Evolutionary conservation across 2,888 invertebrate genomes (phyloP), one percentile per base, ranked within the genome.

Genomic region (Nomada ferruginata): DNA sequence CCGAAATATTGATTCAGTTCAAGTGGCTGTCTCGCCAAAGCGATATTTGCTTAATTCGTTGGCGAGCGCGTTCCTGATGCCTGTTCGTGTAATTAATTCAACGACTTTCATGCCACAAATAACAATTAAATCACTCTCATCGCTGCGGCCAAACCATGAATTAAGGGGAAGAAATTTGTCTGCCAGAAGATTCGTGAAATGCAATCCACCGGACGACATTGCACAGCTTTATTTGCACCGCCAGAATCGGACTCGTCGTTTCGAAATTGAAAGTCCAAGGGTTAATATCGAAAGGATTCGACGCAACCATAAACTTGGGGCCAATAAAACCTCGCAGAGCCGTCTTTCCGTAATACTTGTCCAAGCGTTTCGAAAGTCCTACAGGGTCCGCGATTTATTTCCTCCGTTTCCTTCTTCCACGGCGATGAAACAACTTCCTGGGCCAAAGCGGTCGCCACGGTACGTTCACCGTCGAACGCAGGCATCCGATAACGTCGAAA

Each of bases 1-100:
- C 68, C 77, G 79, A 75, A 59, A 76, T 86, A 86, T 86, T 79
- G 85, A 85, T 85, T 83, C 59, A 53, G 47, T 66, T 71, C 65
- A 18, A 72, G 74, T 73, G 60, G 53, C 50, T 52, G 29, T 79
- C 66, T 55, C 71, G 42, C 47, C 59, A 47, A 61, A 63, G n/a
- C 44, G 65, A 57, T 73, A 71, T 82, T 66, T 52, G 52, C 55
- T 69, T 61, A 61, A 76, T 66, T 76, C 70, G 52, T 57, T 60
- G 20, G 2, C 70, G 47, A 3, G 36, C 36, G 36, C 7, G 36
- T 36, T 9, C 55, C 7, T 20, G 20, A 18, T 55, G 13, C 23
- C n/a, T 42, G 23, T 18, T 53, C 63, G 7, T 36, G 36, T 7
- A 36, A 36, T 36, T 36, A 36, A 36, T 36, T 36, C 36, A 36